Percentiles rank a stretch among this genome's conserved stretches.
phyloP scores from a whole-genome alignment of 2,797 vertebrate species.

The Phrynocephalus forsythii region DNA sequence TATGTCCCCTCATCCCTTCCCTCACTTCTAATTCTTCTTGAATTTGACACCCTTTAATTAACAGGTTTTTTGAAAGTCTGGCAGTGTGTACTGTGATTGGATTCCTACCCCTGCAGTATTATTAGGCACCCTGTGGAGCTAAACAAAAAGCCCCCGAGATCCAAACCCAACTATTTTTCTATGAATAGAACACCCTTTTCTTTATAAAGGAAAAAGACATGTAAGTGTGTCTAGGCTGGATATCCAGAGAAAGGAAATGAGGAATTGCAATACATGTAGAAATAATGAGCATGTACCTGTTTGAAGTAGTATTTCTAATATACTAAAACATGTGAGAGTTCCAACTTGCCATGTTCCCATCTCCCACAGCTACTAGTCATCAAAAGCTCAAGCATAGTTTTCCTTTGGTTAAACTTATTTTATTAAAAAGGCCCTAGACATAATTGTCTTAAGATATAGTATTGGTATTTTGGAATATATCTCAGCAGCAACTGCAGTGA shows the following conservation, averaged over 20 bases:
- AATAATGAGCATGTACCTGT: conserved; percentile 24
- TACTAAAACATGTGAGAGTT: background rate
- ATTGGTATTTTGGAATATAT: no score
- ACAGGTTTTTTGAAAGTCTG: conserved; percentile 50
- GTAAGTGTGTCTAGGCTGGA: background rate
- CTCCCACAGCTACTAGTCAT: no score
- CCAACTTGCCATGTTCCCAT: background rate
- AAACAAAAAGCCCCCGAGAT: conserved; percentile 71
- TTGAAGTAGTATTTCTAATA: conserved; percentile 28
- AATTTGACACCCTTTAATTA: conserved; percentile 79
- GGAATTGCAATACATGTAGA: conserved; percentile 41
- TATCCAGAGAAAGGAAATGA: conserved; percentile 39
- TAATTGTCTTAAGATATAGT: no score
- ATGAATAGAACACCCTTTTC: conserved; percentile 68
- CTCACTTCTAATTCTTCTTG: conserved; percentile 40
- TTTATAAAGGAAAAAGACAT: conserved; percentile 59
- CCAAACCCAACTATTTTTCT: conserved; percentile 67
- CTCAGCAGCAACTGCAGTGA: no score
- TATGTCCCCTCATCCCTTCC: conserved; percentile 12
- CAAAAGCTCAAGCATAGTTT: no score
- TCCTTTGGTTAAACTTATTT: no score
- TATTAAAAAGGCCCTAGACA: no score
- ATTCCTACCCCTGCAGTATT: conserved; percentile 56
- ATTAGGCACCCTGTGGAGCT: conserved; percentile 63
- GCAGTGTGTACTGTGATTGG: conserved; percentile 62